Evolutionary conservation across 2,888 invertebrate species (phyloP), one percentile per base, ranked within the genome.

Genomic region (Acanthosepion lycidas): DNA sequence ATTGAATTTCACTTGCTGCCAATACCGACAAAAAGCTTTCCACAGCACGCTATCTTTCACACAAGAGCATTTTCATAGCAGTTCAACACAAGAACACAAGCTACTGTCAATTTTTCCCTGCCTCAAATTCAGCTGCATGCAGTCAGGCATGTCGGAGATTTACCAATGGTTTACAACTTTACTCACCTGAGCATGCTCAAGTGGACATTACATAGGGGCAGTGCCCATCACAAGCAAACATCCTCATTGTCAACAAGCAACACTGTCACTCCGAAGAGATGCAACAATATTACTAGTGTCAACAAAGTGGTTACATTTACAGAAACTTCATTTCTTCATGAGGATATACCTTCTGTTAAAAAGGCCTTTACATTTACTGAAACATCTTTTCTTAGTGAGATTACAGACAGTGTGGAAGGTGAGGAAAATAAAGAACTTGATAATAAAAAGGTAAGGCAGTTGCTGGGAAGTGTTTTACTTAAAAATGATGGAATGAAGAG

Each of bases 241-340:
- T 93, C 53, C 15, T 33, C 93, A n/a, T n/a, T 78, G 78, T 78
- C 78, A n/a, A n/a, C 78, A 12, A 51, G 28, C 26, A 51, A 93
- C 49, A 53, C 42, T 28, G n/a, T 33, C 28, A 53, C 42, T 28
- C 51, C 53, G 18, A 93, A 93, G 93, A n/a, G 53, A 93, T n/a
- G 51, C 33, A 28, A 33, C n/a, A 93, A 93, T 93, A 42, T 93
- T 49, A 93, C 93, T 9, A 93, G 93, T 49, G 93, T 93, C 93
- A 93, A 93, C 93, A 93, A 93, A 51, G 93, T 93, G 48, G 93
- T 93, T 51, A 93, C 93, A n/a, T 93, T 93, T 93, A 93, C 93
- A 8, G 93, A 93, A 93, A 93, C 93, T 42, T 93, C 93, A 26
- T 93, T 93, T 93, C 49, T 49, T 93, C 49, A 51, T n/a, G 93